Conservation (phyloP, 2,888 invertebrate species). For the Nematopogon swammerdamellus region DNA sequence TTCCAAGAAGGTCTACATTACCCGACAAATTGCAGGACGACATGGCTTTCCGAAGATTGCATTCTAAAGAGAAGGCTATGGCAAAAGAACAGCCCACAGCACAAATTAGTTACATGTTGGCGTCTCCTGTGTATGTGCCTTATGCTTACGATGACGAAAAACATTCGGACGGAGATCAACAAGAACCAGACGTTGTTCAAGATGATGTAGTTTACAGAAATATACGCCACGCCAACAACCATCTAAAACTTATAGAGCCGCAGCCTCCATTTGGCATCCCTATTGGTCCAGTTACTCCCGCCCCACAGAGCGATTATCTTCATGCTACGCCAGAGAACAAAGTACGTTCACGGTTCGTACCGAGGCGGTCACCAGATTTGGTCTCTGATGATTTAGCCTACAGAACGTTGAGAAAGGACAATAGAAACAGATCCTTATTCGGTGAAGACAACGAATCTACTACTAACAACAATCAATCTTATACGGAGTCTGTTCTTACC, state of each 20-base stretch:
- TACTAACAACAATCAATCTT: constrained; percentile 42
- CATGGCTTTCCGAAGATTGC: constrained; percentile 74
- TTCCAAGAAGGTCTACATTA: constrained; percentile 44
- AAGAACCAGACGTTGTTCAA: constrained; percentile 76
- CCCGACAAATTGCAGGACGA: constrained; percentile 72
- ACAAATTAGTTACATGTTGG: constrained; percentile 65
- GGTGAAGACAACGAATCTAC: constrained; percentile 45
- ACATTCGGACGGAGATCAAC: constrained; percentile 48
- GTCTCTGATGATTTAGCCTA: constrained; percentile 87
- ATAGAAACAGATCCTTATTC: constrained; percentile 52
- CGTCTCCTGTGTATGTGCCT: constrained; percentile 63
- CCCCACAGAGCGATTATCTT: constrained; percentile 80
- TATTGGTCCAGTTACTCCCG: constrained; percentile 75
- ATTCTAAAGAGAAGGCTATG: constrained; percentile 48
- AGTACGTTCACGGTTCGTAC: constrained; percentile 59
- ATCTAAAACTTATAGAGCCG: constrained; percentile 68
- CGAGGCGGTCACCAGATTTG: constrained; percentile 73
- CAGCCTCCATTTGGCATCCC: constrained; percentile 93
- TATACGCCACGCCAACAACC: constrained; percentile 73
- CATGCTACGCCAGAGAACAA: constrained; percentile 68
- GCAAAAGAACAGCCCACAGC: constrained; percentile 32
- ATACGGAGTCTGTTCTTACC: constrained; percentile 29
- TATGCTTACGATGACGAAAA: constrained; percentile 47
- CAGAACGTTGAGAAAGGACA: constrained; percentile 79
- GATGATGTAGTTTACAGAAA: constrained; percentile 85